A percentile compares a stretch with the other conserved stretches of the same genome.
These are phyloP conservation scores for Medauroidea extradentata DNA, from an alignment of 1,140 invertebrate species.

Conservation along the genomic window DNA sequence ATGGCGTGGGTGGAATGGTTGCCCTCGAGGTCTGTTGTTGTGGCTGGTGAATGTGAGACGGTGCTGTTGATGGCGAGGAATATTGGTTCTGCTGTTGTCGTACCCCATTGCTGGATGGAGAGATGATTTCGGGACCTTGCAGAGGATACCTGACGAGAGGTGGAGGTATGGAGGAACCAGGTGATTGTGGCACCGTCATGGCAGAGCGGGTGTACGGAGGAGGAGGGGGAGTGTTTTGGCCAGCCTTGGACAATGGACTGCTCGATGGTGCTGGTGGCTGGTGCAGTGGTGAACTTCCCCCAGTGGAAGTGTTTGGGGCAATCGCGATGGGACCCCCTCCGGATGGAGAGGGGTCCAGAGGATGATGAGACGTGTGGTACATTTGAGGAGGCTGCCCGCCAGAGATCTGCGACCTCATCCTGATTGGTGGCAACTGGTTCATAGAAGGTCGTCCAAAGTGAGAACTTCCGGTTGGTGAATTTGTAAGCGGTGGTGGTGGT, in stretches of 20 bases:
- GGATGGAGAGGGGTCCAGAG: constrained; percentile 52
- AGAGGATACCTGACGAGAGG: constrained; percentile 5
- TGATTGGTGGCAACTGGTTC: constrained; percentile 35
- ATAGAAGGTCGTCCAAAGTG: neutral
- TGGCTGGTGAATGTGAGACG: constrained; percentile 16
- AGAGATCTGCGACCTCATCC: constrained; percentile 37
- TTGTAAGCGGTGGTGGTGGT: constrained; percentile 33
- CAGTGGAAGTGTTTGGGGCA: constrained; percentile 18
- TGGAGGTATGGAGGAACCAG: neutral
- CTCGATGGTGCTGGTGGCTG: constrained; percentile 2
- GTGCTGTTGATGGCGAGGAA: neutral
- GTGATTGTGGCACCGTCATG: neutral
- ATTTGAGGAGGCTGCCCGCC: constrained; percentile 32
- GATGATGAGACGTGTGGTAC: constrained; percentile 48
- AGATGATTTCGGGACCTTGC: neutral
- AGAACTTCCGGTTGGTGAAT: neutral
- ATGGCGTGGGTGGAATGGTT: constrained; percentile 44
- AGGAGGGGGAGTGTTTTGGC: constrained; percentile 3
- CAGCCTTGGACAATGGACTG: constrained; percentile 5
- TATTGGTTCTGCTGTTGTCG: neutral
- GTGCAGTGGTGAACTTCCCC: constrained; percentile 1
- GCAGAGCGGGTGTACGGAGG: constrained; percentile 11
- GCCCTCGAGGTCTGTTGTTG: constrained; percentile 26
- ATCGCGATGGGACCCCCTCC: constrained; percentile 50
- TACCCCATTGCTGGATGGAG: neutral